Conservation (phyloP, 2,797 vertebrate species). For the Arrhamphus sclerolepis region DNA sequence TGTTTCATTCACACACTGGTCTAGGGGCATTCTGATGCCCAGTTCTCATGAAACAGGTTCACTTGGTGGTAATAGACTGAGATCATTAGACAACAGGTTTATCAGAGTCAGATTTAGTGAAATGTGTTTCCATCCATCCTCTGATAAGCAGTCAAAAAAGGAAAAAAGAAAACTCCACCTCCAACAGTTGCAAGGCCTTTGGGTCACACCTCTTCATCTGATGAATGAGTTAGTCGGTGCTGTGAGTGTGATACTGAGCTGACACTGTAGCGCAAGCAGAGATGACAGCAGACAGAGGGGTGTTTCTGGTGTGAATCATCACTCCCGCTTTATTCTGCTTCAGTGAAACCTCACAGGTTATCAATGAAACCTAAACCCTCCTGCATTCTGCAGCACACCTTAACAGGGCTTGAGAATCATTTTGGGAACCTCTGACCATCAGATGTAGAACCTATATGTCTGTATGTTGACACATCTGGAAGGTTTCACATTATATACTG, state of each 20-base stretch:
- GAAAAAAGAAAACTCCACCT: neutral
- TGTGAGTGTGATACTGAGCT: conserved; percentile 6
- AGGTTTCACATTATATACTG: too few species aligned
- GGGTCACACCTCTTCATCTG: neutral
- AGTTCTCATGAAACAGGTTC: neutral
- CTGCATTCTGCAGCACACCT: neutral
- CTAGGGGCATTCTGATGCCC: neutral
- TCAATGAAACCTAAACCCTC: conserved; percentile 19
- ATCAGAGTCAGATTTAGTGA: neutral
- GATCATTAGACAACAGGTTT: conserved; percentile 4
- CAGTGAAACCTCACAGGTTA: conserved; percentile 7
- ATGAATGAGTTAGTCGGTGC: conserved; percentile 15
- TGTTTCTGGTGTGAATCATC: conserved; percentile 40
- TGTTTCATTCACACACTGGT: too few species aligned
- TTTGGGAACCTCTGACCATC: conserved; percentile 18
- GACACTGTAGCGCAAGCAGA: too few species aligned
- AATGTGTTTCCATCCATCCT: neutral
- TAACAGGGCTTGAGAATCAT: neutral
- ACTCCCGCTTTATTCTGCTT: conserved; percentile 4
- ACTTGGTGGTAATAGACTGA: neutral
- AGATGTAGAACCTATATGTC: too few species aligned
- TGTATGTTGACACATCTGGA: neutral
- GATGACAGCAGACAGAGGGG: conserved; percentile 17
- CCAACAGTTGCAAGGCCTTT: neutral
- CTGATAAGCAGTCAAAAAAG: too few species aligned